Evolutionary conservation across 2,888 invertebrate genomes (phyloP).

Genomic region (Prenolepis imparis): DNA sequence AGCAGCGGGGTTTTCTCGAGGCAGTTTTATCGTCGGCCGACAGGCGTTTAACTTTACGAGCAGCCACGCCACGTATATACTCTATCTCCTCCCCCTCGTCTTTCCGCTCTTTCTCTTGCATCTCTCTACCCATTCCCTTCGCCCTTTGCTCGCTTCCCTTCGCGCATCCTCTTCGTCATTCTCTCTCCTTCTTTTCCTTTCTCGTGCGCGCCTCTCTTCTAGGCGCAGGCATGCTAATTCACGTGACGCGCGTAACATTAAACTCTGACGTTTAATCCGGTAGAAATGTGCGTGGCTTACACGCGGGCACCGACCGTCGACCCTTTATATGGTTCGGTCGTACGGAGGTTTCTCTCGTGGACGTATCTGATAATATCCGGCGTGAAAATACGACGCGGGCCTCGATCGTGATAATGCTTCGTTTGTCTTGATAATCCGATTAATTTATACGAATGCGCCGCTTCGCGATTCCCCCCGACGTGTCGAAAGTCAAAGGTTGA

Average conservation of each 20-base stretch:
- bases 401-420: conserved; percentile 52
- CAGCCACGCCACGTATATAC: conserved; percentile 79
- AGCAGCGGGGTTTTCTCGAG: conserved; percentile 74
- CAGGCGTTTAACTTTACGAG: conserved; percentile 85
- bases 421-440: conserved; percentile 56
- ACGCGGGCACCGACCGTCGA: conserved; percentile 59
- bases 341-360: conserved; percentile 39
- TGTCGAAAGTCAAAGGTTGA: conserved; percentile 33
- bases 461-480: conserved; percentile 24
- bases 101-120: conserved; percentile 40
- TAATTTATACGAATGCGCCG: conserved; percentile 48
- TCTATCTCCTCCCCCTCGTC: conserved; percentile 64
- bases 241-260: conserved; percentile 82
- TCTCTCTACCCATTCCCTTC: conserved; percentile 40
- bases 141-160: conserved; percentile 55
- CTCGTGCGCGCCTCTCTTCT: conserved; percentile 62
- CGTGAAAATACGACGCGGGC: conserved; percentile 58
- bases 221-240: conserved; percentile 80
- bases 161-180: neutral
- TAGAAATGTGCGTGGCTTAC: conserved; percentile 75
- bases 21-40: conserved; percentile 84
- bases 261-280: conserved; percentile 81
- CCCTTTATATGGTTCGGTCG: conserved; percentile 66
- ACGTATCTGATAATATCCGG: conserved; percentile 64
- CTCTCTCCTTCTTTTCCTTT: conserved; percentile 28